phyloP scores from a whole-genome alignment of 2,113 vertebrate genomes.

The Scytalopus superciliaris region DNA sequence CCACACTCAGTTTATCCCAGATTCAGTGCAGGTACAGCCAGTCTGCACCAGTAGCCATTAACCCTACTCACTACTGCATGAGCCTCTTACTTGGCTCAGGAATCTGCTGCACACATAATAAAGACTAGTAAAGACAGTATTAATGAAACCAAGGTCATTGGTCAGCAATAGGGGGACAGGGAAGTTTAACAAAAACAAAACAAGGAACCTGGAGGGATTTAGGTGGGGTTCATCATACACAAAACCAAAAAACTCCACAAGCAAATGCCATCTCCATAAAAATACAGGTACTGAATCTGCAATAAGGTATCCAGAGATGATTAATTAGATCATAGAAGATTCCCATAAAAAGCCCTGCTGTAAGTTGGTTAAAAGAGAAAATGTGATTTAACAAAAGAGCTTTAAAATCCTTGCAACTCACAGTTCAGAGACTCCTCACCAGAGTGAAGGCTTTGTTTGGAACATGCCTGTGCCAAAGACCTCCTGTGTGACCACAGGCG shows the following conservation, averaged over 20 bases:
- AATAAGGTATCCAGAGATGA: background rate
- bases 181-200: background rate
- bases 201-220: background rate
- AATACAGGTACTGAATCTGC: background rate
- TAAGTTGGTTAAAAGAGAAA: slow-evolving; percentile 21
- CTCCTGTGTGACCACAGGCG: slow-evolving; percentile 11
- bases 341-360: background rate
- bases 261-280: background rate
- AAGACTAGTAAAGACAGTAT: background rate
- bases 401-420: slow-evolving; percentile 17
- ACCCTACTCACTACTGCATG: background rate
- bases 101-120: background rate
- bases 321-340: slow-evolving; percentile 7
- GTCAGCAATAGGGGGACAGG: background rate
- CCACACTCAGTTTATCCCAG: background rate
- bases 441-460: slow-evolving; percentile 33
- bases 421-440: slow-evolving; percentile 3
- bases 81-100: background rate
- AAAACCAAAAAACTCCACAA: background rate
- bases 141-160: background rate
- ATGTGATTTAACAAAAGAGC: background rate
- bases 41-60: background rate
- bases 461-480: background rate
- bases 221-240: background rate
- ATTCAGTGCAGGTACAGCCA: background rate